A percentile compares a stretch with the other conserved stretches of the same genome.
phyloP scores from a whole-genome alignment of 2,113 vertebrate genomes.

The Panthera tigris region DNA sequence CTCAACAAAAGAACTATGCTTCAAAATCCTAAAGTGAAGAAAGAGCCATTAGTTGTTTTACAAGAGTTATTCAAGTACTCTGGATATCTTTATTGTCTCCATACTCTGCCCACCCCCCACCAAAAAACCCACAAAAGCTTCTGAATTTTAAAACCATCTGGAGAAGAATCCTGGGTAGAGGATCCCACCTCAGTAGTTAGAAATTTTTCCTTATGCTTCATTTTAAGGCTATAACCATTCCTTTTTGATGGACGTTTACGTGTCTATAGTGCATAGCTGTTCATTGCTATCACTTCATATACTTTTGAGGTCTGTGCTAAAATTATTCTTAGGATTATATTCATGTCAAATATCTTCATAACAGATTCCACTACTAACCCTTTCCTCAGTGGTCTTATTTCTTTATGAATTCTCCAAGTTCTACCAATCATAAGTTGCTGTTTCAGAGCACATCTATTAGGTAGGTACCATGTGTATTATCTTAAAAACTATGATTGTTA shows the following conservation, averaged over 20 bases:
- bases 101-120: not conserved
- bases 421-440: not conserved
- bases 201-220: not conserved
- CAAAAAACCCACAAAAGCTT: not conserved
- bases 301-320: conserved; percentile 3
- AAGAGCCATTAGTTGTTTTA: not conserved
- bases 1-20: not conserved
- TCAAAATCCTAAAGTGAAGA: not conserved
- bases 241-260: not conserved
- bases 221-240: not conserved
- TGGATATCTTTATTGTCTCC: not conserved
- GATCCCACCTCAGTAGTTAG: not conserved
- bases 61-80: not conserved
- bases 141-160: conserved; percentile 8
- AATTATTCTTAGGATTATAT: not conserved
- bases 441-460: not conserved
- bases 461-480: not conserved
- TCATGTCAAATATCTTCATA: not conserved
- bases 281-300: not conserved
- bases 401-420: not conserved
- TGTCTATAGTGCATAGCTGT: not conserved
- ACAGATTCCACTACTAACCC: not conserved
- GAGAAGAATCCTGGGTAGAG: not conserved
- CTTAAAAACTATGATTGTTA: not conserved
- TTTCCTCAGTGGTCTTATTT: not conserved